Percentiles rank a stretch among this genome's conserved stretches.
Evolutionary conservation across 2,888 invertebrate species (phyloP).

Genomic region (Rhabditoides inermis): DNA sequence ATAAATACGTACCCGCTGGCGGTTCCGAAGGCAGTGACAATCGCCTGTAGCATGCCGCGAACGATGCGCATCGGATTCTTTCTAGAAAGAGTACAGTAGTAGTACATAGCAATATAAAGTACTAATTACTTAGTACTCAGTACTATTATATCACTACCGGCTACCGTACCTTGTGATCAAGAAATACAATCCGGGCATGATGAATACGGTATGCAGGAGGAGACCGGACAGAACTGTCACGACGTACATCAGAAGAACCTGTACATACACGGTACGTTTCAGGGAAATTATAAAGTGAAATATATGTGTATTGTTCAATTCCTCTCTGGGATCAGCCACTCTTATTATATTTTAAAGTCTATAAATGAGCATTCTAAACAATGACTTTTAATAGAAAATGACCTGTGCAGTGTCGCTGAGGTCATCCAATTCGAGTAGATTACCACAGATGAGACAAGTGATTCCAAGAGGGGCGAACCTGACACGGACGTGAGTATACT

Average conservation of each 20-base stretch:
- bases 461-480: constrained; percentile 49
- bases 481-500: constrained; percentile 1
- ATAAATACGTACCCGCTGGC: constrained; percentile 73
- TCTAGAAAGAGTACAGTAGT: constrained; percentile 12
- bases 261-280: neutral
- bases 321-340: neutral
- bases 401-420: constrained; percentile 33
- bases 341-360: neutral
- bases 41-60: constrained; percentile 44
- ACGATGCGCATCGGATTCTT: constrained; percentile 35
- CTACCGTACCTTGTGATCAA: constrained; percentile 63
- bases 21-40: constrained; percentile 91
- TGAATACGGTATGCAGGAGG: constrained; percentile 80
- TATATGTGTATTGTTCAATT: neutral
- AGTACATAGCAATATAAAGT: no score
- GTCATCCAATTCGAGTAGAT: constrained; percentile 49
- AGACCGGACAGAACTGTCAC: constrained; percentile 83
- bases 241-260: constrained; percentile 82
- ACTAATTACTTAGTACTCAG: no score
- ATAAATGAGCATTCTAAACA: neutral
- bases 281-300: neutral
- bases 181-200: constrained; percentile 78
- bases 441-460: constrained; percentile 48
- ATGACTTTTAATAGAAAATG: neutral
- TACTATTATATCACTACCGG: no score